phyloP scores from a whole-genome alignment of 2,888 invertebrate species.

The Molanna angustata region DNA sequence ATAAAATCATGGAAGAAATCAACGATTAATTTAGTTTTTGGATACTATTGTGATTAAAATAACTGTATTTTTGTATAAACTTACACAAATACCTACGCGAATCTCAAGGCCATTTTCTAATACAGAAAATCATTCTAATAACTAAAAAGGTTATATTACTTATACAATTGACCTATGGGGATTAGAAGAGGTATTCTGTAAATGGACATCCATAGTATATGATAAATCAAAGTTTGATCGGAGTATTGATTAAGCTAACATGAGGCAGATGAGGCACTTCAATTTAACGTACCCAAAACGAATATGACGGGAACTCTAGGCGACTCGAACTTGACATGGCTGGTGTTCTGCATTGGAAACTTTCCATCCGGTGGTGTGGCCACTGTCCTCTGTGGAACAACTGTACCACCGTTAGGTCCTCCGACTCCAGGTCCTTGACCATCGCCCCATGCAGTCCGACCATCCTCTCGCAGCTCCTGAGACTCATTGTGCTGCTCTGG shows the following conservation, averaged over 20 bases:
- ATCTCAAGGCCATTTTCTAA: no score
- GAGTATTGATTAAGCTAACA: not conserved
- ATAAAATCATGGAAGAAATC: no score
- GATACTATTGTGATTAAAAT: no score
- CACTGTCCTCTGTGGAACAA: conserved; percentile 40
- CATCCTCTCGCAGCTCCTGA: conserved; percentile 52
- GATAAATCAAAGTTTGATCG: not conserved
- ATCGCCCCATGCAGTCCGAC: conserved; percentile 39
- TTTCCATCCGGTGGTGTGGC: conserved; percentile 66
- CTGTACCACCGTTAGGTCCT: no score
- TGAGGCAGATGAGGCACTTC: no score
- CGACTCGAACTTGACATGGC: conserved; percentile 79
- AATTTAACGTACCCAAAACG: conserved; percentile 70
- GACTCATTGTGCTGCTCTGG: conserved; percentile 76
- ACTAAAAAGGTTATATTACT: no score
- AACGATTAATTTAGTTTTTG: no score
- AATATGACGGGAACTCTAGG: conserved; percentile 88
- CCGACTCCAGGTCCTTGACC: conserved; percentile 48
- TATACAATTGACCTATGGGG: no score
- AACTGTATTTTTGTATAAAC: no score
- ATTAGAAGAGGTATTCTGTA: no score
- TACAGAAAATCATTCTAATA: no score
- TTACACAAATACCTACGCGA: no score
- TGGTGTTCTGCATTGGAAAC: conserved; percentile 76
- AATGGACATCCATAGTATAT: not conserved